phyloP scores from a whole-genome alignment of 2,113 vertebrate species.

The Salminus brasiliensis region DNA sequence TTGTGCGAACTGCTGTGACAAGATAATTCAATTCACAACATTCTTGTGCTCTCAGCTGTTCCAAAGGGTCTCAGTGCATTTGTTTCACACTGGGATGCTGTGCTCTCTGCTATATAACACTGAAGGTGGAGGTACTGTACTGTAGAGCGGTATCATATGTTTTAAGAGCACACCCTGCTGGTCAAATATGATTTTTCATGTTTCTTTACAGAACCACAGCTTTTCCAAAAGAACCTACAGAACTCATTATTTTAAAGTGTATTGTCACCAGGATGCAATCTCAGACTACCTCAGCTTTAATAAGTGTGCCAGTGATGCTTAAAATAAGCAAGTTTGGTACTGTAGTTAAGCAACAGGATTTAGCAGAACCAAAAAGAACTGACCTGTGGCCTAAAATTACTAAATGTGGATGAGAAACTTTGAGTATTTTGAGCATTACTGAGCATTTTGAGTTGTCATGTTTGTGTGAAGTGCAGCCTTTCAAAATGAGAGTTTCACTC shows the following conservation, averaged over 20 bases:
- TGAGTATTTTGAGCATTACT: neutral
- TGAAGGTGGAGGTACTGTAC: neutral
- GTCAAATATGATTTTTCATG: no score
- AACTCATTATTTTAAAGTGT: no score
- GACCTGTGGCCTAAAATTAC: neutral
- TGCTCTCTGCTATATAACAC: neutral
- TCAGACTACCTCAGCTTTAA: neutral
- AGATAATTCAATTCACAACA: neutral
- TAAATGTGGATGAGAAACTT: neutral
- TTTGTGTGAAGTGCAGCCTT: no score
- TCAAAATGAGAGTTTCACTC: no score
- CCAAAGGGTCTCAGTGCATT: neutral
- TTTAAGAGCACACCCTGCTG: neutral
- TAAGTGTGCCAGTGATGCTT: neutral
- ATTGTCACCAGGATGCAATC: no score
- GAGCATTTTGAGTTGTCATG: neutral
- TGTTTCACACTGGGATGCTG: neutral
- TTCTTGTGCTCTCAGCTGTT: neutral
- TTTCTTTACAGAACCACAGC: no score
- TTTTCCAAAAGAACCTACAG: no score
- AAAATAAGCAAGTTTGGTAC: neutral
- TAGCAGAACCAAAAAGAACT: neutral
- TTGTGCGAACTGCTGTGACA: slow-evolving; percentile 5
- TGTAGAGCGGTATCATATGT: neutral
- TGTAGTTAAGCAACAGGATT: neutral